Conservation (phyloP, 1,140 invertebrate species). For the Zaprionus vittiger region DNA sequence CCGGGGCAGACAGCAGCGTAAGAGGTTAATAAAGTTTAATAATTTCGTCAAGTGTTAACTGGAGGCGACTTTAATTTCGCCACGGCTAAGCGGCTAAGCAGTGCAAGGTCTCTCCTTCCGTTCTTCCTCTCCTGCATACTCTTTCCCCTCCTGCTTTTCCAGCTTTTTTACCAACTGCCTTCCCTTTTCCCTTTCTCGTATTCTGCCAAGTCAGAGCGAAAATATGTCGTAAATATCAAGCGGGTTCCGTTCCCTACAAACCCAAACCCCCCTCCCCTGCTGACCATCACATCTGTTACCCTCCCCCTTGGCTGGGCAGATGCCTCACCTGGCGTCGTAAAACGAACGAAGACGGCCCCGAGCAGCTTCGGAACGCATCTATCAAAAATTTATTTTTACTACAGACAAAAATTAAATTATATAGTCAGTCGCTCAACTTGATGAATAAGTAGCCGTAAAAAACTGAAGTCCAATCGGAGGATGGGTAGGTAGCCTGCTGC, state of each 20-base stretch:
- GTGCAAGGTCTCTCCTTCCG: background rate
- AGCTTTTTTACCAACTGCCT: background rate
- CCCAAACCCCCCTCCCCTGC: background rate
- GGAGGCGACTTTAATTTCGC: slow-evolving; percentile 53
- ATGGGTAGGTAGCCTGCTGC: background rate
- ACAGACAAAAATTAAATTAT: slow-evolving; percentile 76
- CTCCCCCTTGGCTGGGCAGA: background rate
- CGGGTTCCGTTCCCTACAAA: background rate
- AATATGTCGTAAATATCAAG: slow-evolving; percentile 50
- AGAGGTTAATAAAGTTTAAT: slow-evolving; percentile 75
- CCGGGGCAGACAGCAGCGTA: slow-evolving; percentile 52
- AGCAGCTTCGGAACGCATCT: slow-evolving; percentile 50
- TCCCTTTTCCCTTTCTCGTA: background rate
- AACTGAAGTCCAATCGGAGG: slow-evolving; percentile 29
- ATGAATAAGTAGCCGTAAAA: slow-evolving; percentile 78
- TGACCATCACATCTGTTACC: no score
- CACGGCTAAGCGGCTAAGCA: slow-evolving; percentile 29
- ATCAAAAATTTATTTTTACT: slow-evolving; percentile 78
- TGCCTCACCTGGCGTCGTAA: slow-evolving; percentile 42
- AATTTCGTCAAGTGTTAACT: slow-evolving; percentile 69
- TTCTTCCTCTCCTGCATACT: background rate
- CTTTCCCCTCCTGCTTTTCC: background rate
- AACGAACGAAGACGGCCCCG: slow-evolving; percentile 15
- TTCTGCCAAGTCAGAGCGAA: slow-evolving; percentile 12
- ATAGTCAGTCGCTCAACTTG: slow-evolving; percentile 77